Evolutionary conservation across 1,140 invertebrate species (phyloP).

Genomic region (Grapholita molesta): DNA sequence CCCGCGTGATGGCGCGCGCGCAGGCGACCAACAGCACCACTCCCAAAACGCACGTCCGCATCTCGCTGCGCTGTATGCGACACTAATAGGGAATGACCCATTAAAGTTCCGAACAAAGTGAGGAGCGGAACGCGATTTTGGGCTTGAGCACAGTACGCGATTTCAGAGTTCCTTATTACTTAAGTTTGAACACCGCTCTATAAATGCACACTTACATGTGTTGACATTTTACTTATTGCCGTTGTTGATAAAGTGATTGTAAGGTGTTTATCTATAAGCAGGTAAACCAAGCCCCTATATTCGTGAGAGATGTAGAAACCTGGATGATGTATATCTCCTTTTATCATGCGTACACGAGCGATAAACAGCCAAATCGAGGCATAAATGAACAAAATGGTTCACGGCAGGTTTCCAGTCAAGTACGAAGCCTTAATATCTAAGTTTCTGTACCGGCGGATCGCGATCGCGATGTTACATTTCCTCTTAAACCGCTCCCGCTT

Average conservation of each 20-base stretch:
- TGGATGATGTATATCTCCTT: too few species aligned
- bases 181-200: not conserved
- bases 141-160: not conserved
- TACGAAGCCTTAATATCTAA: not conserved
- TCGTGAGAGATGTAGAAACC: too few species aligned
- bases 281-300: too few species aligned
- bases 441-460: not conserved
- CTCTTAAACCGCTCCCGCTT: not conserved
- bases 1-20: constrained; percentile 51
- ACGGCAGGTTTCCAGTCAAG: too few species aligned
- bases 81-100: constrained; percentile 21
- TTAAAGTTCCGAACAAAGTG: constrained; percentile 3
- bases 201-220: not conserved
- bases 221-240: too few species aligned
- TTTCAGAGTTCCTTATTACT: not conserved
- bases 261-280: too few species aligned
- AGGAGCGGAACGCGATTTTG: not conserved
- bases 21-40: constrained; percentile 40
- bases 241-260: too few species aligned
- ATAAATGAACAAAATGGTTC: too few species aligned
- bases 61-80: constrained; percentile 29
- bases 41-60: constrained; percentile 56
- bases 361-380: too few species aligned
- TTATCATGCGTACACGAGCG: too few species aligned
- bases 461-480: not conserved